Evolutionary conservation across 1,140 invertebrate species (phyloP).

Genomic region (Homarus americanus): DNA sequence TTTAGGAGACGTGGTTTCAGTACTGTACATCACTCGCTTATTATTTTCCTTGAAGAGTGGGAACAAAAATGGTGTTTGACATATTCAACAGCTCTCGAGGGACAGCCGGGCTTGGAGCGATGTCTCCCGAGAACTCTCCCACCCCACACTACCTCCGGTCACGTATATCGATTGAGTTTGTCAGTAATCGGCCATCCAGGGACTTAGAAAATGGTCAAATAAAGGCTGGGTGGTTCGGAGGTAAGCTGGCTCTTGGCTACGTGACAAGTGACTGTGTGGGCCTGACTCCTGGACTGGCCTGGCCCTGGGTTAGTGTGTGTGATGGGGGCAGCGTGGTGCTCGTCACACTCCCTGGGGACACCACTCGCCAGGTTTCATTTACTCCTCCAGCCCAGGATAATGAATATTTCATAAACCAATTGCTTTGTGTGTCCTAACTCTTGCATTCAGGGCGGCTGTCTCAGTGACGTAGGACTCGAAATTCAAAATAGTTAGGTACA

Average conservation of each 20-base stretch:
- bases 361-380: neutral
- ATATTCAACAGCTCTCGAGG: no score
- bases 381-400: neutral
- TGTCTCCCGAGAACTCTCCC: neutral
- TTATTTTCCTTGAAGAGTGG: no score
- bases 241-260: neutral
- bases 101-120: no score
- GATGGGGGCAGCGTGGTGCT: no score
- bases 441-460: no score
- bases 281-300: neutral
- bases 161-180: slow-evolving; percentile 7
- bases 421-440: no score
- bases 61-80: no score
- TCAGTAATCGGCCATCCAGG: neutral
- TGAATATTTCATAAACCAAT: no score
- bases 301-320: neutral
- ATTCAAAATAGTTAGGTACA: no score
- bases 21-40: no score
- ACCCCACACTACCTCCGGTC: neutral
- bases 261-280: neutral
- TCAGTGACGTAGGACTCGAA: no score
- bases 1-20: neutral
- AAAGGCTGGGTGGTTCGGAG: neutral
- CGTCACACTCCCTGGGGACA: neutral
- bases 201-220: neutral